These are phyloP conservation scores for Hypomesus transpacificus DNA, from an alignment of 2,113 vertebrate genomes.

Conservation along the genomic window DNA sequence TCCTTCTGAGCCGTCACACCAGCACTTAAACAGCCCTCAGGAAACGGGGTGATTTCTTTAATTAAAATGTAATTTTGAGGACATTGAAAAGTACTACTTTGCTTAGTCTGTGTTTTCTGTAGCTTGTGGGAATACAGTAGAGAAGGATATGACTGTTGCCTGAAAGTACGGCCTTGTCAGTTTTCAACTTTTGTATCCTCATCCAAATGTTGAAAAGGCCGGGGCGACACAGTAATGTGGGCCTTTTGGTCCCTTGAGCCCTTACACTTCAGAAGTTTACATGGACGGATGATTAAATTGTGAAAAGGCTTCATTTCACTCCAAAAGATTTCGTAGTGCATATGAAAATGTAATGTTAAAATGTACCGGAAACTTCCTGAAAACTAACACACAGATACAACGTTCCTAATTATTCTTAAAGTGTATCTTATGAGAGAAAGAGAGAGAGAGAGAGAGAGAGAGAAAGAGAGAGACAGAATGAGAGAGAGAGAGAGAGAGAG, in stretches of 20 bases:
- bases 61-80: slow-evolving; percentile 48
- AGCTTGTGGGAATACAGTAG: slow-evolving; percentile 24
- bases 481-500: background rate
- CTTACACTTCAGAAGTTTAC: background rate
- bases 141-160: slow-evolving; percentile 34
- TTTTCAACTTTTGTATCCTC: too few relatives aligned
- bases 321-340: background rate
- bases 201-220: too few relatives aligned
- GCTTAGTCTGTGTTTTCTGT: slow-evolving; percentile 33
- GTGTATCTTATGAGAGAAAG: too few relatives aligned
- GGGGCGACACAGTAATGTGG: too few relatives aligned
- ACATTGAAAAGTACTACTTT: slow-evolving; percentile 30
- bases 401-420: too few relatives aligned
- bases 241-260: background rate
- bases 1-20: slow-evolving; percentile 34
- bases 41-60: slow-evolving; percentile 21
- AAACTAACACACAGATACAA: too few relatives aligned
- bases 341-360: too few relatives aligned
- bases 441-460: background rate
- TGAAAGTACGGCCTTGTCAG: slow-evolving; percentile 27
- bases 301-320: background rate
- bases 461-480: too few relatives aligned
- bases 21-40: background rate
- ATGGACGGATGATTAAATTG: background rate
- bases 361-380: too few relatives aligned